These are phyloP conservation scores for Caenorhabditis remanei DNA, from an alignment of 1,140 invertebrate species.

Conservation along the genomic window DNA sequence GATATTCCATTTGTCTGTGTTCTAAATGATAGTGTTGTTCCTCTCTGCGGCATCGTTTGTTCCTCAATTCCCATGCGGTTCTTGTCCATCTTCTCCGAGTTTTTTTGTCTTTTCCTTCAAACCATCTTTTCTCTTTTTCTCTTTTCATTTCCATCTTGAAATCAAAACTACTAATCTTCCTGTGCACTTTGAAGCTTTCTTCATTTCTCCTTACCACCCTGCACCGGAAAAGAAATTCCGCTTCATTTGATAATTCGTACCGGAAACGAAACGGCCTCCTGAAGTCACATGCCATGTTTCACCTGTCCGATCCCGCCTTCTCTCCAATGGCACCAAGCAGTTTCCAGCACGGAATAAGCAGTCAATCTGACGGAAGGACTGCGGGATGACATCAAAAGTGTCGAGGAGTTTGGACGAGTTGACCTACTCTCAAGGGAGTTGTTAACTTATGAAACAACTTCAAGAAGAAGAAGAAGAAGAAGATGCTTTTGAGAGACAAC, in stretches of 20 bases:
- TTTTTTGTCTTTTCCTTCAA: background rate
- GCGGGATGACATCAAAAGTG: constrained; percentile 27
- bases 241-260: constrained; percentile 51
- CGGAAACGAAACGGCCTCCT: constrained; percentile 40
- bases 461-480: background rate
- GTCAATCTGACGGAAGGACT: constrained; percentile 10
- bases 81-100: background rate
- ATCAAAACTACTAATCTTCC: constrained; percentile 33
- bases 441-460: constrained; percentile 57
- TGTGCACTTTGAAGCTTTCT: background rate
- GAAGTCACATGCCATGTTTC: constrained; percentile 33
- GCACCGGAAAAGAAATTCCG: constrained; percentile 37
- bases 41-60: constrained; percentile 38
- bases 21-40: constrained; percentile 27
- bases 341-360: constrained; percentile 6
- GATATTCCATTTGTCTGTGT: background rate
- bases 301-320: constrained; percentile 16
- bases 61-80: constrained; percentile 36
- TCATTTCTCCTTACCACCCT: constrained; percentile 2
- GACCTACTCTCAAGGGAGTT: constrained; percentile 47
- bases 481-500: constrained; percentile 10
- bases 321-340: background rate
- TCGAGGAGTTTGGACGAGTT: background rate
- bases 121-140: background rate
- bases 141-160: background rate